Base-by-base conservation (phyloP, 2,113 vertebrate genomes). In the Vombatus ursinus region DNA sequence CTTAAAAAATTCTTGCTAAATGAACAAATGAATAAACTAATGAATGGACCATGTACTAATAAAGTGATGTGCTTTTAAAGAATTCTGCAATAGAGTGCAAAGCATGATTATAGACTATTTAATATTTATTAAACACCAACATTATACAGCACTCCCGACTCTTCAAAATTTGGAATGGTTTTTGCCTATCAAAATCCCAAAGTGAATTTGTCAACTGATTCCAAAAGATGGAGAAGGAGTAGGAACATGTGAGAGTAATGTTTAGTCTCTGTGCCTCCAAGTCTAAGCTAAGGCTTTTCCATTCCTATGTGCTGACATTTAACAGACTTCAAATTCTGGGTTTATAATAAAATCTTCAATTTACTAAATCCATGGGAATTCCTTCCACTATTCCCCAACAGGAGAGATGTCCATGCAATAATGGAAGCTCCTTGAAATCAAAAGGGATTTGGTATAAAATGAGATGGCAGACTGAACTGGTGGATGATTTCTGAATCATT, bases 401-500 rank as follows among this genome's bases (percentile, higher is more conserved):
- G 68, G 77, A 84, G 52, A 95, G 50, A 96, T 94, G 92, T 90
- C 25, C 12, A 16, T 24, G n/a, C 90, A n/a, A 52, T 52, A 44
- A 19, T 89, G 90, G 93, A 97, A 95, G 93, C 19, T 9, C 61
- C 54, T 50, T 93, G 7, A 19, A 52, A 94, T 95, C 50, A 95
- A 91, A 92, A 61, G 25, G 6, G 95, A 89, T 97, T 96, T 96
- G n/a, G 7, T n/a, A 84, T 77, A 89, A 95, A 94, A 89, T 7
- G 57, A 96, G 91, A 54, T 92, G 53, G 57, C 49, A 96, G 31
- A 95, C 25, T 89, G 57, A 90, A 93, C 93, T 94, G 28, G 93
- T 90, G 52, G 95, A 53, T 90, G 92, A 93, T 94, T 94, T 96
- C 90, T 50, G 77, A 91, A 94, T 93, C 90, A 95, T 91, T 96